phyloP scores from a whole-genome alignment of 2,888 invertebrate genomes.

The Cristatella mucedo region DNA sequence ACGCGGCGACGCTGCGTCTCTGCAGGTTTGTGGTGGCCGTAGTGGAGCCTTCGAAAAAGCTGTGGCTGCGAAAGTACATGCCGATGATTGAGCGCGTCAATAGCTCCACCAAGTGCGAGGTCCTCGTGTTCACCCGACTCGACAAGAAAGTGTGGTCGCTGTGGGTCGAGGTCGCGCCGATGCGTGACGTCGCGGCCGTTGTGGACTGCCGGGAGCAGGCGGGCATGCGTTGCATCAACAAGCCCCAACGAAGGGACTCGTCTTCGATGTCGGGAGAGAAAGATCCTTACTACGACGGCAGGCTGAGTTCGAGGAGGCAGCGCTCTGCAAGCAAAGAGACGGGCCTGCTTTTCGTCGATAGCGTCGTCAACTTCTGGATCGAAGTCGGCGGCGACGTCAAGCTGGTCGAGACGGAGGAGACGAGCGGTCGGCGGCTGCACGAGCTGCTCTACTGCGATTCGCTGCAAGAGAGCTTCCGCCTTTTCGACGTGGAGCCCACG shows the following conservation, averaged over 20 bases:
- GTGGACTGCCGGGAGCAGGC: constrained; percentile 11
- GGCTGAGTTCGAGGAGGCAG: too few species aligned
- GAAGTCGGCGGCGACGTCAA: too few species aligned
- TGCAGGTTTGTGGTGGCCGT: constrained; percentile 29
- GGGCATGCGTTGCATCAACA: constrained; percentile 4
- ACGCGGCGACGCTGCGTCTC: too few species aligned
- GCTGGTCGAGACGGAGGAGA: too few species aligned
- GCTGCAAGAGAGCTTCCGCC: constrained; percentile 25
- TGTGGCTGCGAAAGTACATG: constrained; percentile 21
- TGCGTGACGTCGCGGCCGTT: constrained; percentile 16
- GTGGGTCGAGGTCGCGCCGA: constrained; percentile 23
- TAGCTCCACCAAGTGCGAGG: constrained; percentile 19
- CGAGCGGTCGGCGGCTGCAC: too few species aligned
- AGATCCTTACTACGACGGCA: too few species aligned
- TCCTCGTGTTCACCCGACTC: constrained; percentile 25
- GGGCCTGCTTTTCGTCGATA: too few species aligned
- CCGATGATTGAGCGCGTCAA: constrained; percentile 18
- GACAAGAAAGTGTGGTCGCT: constrained; percentile 29
- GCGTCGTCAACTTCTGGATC: too few species aligned
- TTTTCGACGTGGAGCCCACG: constrained; percentile 27
- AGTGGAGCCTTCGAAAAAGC: constrained; percentile 21
- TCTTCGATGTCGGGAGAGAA: too few species aligned
- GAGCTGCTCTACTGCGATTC: constrained; percentile 16
- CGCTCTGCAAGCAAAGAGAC: too few species aligned
- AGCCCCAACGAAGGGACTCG: too few species aligned